Percentiles rank a stretch among this genome's conserved stretches.
These are phyloP conservation scores for Accipiter virgatus DNA, from an alignment of 2,113 vertebrate species.

Conservation along the genomic window DNA sequence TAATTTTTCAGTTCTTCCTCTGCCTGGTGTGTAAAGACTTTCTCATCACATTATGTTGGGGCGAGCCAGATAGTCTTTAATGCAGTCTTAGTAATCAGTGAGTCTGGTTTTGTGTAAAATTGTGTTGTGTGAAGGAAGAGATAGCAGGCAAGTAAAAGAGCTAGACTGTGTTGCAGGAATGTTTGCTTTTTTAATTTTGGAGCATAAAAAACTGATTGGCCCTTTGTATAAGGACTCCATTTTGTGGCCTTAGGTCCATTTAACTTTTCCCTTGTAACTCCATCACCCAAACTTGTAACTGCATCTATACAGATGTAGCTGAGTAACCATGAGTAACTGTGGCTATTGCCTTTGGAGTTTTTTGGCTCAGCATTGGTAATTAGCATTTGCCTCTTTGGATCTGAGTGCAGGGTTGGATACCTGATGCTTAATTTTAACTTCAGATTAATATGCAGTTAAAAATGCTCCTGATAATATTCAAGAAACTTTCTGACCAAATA, in stretches of 20 bases:
- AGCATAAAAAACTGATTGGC: not conserved
- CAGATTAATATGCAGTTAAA: not conserved
- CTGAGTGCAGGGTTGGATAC: not conserved
- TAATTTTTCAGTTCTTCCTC: not conserved
- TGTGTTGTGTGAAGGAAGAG: not conserved
- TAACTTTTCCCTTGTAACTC: not conserved
- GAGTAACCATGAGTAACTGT: not conserved
- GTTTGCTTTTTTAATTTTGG: not conserved
- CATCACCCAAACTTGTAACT: not conserved
- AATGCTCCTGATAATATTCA: not conserved
- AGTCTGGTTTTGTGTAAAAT: not conserved
- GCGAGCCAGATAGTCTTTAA: not conserved
- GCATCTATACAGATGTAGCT: not conserved
- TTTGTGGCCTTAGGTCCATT: not conserved
- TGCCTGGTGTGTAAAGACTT: not conserved
- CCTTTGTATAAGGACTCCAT: not conserved
- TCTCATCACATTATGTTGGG: not conserved
- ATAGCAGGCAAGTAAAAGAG: not conserved
- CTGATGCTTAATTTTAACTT: not conserved
- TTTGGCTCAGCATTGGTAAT: not conserved
- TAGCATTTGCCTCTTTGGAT: not conserved
- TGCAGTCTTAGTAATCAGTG: not conserved
- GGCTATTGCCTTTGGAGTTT: not conserved
- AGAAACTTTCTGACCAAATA: not conserved
- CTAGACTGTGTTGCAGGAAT: not conserved